A percentile compares a stretch with the other conserved stretches of the same genome.
Conservation (phyloP, 2,888 invertebrate species). For the Luffia ferchaultella region DNA sequence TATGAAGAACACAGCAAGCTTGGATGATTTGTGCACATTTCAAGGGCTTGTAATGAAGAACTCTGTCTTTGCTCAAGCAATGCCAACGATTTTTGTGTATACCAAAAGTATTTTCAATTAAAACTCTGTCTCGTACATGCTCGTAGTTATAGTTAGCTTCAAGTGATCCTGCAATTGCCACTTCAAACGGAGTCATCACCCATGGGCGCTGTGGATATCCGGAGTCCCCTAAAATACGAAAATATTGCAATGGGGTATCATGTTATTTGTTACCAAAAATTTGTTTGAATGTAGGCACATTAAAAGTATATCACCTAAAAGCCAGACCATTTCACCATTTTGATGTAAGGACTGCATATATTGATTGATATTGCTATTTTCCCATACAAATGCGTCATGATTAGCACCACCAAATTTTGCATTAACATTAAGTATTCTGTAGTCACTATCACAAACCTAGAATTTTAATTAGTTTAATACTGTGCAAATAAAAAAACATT, state of each 20-base stretch:
- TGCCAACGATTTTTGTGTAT: constrained; percentile 13
- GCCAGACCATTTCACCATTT: too few species aligned
- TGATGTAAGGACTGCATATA: too few species aligned
- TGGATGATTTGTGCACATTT: constrained; percentile 13
- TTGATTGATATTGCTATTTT: too few species aligned
- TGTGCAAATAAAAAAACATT: too few species aligned
- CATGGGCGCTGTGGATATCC: constrained; percentile 15
- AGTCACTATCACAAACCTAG: too few species aligned
- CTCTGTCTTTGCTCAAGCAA: constrained; percentile 13
- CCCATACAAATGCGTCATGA: too few species aligned
- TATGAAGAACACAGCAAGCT: constrained; percentile 14
- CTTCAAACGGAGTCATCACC: constrained; percentile 14
- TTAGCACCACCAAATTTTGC: too few species aligned
- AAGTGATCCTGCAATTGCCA: constrained; percentile 8
- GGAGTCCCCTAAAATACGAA: constrained; percentile 13
- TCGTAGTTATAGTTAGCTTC: constrained; percentile 11
- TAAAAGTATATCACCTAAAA: constrained; percentile 3
- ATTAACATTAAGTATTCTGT: too few species aligned
- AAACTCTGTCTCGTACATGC: constrained; percentile 8
- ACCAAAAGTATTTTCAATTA: constrained; percentile 12
- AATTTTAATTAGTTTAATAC: too few species aligned
- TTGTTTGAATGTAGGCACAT: too few species aligned
- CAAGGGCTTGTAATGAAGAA: constrained; percentile 12
- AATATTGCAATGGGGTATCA: too few species aligned
- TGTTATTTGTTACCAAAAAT: background rate